Evolutionary conservation across 2,797 vertebrate species (phyloP).

Genomic region (Diceros bicornis): DNA sequence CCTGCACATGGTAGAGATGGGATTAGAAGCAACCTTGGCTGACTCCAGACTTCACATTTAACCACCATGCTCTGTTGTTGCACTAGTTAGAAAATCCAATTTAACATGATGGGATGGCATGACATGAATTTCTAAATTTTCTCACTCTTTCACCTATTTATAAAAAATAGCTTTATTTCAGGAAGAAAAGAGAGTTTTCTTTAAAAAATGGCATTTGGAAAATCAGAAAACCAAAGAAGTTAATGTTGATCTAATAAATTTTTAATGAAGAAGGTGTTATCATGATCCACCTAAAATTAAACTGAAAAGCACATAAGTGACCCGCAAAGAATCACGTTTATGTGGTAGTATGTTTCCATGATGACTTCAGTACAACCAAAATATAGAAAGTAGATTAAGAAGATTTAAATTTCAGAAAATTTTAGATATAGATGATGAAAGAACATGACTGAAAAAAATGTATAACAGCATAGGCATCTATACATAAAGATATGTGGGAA

Average conservation of each 20-base stretch:
- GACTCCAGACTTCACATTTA: background rate
- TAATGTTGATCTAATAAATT: background rate
- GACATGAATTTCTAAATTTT: slow-evolving; percentile 14
- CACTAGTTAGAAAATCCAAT: background rate
- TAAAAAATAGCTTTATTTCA: background rate
- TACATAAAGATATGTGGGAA: background rate
- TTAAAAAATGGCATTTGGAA: slow-evolving; percentile 42
- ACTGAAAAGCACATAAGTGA: background rate
- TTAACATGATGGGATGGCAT: background rate
- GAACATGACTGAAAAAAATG: background rate
- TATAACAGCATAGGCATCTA: background rate
- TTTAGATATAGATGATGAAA: slow-evolving; percentile 1
- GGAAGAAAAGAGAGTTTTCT: background rate
- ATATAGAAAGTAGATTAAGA: background rate
- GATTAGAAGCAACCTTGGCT: slow-evolving; percentile 32
- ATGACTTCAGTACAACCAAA: background rate
- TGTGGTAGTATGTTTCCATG: background rate
- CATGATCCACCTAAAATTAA: background rate
- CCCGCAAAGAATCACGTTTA: background rate
- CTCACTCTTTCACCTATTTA: background rate
- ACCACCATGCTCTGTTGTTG: background rate
- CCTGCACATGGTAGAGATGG: background rate
- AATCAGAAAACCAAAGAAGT: slow-evolving; percentile 24
- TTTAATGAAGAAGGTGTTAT: background rate
- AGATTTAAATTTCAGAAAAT: slow-evolving; percentile 56